Evolutionary conservation across 2,888 invertebrate genomes (phyloP).

Genomic region (Thelaira solivaga): DNA sequence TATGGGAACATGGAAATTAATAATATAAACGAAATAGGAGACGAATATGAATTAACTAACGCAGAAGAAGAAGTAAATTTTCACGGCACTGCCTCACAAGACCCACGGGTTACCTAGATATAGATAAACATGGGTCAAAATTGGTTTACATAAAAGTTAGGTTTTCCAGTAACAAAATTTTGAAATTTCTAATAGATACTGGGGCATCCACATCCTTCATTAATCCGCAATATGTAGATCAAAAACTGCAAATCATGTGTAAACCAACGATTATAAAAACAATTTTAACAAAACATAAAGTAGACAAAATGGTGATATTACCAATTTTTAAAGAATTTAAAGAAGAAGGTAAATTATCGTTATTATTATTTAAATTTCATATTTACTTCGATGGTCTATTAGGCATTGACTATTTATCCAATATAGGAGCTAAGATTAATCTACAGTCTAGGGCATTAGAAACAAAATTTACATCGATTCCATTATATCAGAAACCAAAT

Average conservation of each 20-base stretch:
- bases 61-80: background rate
- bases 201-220: background rate
- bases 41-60: background rate
- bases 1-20: too few species aligned
- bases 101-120: background rate
- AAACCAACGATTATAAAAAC: background rate
- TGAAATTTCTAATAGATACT: background rate
- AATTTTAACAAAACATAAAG: background rate
- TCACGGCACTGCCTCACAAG: too few species aligned
- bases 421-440: conserved; percentile 22
- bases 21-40: background rate
- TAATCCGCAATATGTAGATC: background rate
- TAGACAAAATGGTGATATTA: background rate
- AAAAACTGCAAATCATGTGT: background rate
- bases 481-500: too few species aligned
- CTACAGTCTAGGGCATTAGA: background rate
- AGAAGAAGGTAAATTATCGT: conserved; percentile 20
- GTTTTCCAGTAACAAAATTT: background rate
- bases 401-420: conserved; percentile 5
- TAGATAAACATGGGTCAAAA: background rate
- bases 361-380: conserved; percentile 55
- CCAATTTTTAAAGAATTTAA: background rate
- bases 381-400: conserved; percentile 50
- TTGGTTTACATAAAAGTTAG: background rate
- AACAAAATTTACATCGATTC: background rate